These are phyloP conservation scores for Dipodomys spectabilis DNA, from an alignment of 2,113 vertebrate genomes.

Conservation along the genomic window DNA sequence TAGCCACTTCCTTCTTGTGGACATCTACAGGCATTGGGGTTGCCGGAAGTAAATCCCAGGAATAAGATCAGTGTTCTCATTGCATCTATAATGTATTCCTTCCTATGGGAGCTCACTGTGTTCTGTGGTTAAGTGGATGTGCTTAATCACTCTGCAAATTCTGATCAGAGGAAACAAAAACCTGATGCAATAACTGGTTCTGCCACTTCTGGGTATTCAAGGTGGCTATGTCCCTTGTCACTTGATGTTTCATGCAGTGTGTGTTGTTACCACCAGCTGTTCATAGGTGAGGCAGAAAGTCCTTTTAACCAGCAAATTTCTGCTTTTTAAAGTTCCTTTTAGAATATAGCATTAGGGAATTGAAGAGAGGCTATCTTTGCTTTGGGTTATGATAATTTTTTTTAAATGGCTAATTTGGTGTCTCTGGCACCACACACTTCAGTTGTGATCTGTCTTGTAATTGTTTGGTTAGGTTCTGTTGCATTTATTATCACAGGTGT, in stretches of 20 bases:
- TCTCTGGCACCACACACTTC: not conserved
- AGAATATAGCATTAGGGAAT: conserved; percentile 67
- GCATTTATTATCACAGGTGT: not conserved
- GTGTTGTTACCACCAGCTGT: conserved; percentile 61
- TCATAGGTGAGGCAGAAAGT: conserved; percentile 77
- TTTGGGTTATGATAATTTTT: conserved; percentile 60
- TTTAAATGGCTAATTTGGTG: conserved; percentile 14
- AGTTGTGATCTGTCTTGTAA: conserved; percentile 38
- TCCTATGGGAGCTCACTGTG: conserved; percentile 70
- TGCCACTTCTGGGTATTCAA: conserved; percentile 68
- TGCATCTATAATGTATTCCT: conserved; percentile 69
- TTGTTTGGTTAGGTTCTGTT: conserved; percentile 46
- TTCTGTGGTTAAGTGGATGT: conserved; percentile 71
- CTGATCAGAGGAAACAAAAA: conserved; percentile 72
- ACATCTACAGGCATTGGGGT: conserved; percentile 60
- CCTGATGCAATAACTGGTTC: conserved; percentile 84
- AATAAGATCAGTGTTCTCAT: conserved; percentile 68
- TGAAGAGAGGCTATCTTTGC: conserved; percentile 66
- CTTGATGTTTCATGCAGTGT: not conserved
- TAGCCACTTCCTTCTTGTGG: conserved; percentile 68
- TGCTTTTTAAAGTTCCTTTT: conserved; percentile 68
- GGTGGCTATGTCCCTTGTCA: conserved; percentile 52
- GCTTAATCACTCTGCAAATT: conserved; percentile 69
- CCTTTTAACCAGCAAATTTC: conserved; percentile 81
- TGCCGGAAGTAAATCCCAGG: conserved; percentile 74